Evolutionary conservation across 2,888 invertebrate genomes (phyloP), one percentile per base, ranked within the genome.

Genomic region (Noctua pronuba): DNA sequence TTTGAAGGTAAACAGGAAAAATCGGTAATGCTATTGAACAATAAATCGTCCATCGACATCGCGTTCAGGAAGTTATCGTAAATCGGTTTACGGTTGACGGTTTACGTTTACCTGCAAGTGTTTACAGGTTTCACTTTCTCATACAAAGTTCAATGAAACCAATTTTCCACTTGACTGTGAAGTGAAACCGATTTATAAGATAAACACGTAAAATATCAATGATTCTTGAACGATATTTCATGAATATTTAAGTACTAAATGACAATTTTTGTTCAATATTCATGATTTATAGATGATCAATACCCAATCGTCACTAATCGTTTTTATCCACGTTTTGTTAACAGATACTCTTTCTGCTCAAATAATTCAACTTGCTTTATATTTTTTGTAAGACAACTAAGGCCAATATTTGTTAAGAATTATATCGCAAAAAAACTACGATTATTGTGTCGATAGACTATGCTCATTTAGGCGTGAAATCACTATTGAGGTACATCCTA

Each of bases 101-200:
- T 88, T 88, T 86, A 79, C 82, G 85, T 86, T 87, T 86, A 38
- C 38, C 38, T 38, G 83, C 84, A 89, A 87, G 86, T 90, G 88
- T 86, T 88, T 86, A 87, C 85, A 84, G 85, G 66, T 85, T 86
- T 90, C 88, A 84, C 90, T 91, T 91, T 91, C 91, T 87, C 87
- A 83, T 92, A 87, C 86, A 84, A 88, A 91, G 93, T 94, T 94
- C 92, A 93, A 91, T 91, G 93, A 90, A 94, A 93, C 91, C 91
- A 89, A 93, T 94, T 93, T 92, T 92, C 92, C 92, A 92, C 89
- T 88, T 89, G 90, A 65, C 77, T 85, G 82, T 87, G 65, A 85
- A 86, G 82, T 82, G 89, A 85, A 86, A 88, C 78, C 52, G 78
- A 75, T 83, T 74, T 75, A 80, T 82, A 24, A 79, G 76, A 80